Base-by-base conservation (phyloP, 2,888 invertebrate genomes). In the Stenolophus ochropezus region DNA sequence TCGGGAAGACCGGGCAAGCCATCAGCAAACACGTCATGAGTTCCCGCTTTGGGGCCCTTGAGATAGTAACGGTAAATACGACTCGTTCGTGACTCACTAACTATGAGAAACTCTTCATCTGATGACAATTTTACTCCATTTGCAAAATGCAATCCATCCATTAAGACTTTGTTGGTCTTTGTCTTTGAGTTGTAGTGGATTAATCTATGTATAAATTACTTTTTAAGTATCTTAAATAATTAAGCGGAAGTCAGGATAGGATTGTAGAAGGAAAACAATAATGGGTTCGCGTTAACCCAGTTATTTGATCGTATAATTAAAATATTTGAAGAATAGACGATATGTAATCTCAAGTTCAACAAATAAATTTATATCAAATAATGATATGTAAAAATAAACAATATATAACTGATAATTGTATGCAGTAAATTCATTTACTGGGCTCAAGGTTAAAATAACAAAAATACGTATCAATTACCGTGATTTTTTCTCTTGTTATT, bases 41-140 rank as follows among this genome's bases (percentile, higher is more conserved):
- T 90, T n/a, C 97, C 97, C 84, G 93, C 92, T 85, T 96, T 96
- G 0, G 94, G 90, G 1, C 98, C 98, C 86, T 93, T 94, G 6
- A 98, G 87, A 86, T 96, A 91, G 88, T 96, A 96, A 86, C 95
- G 95, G 3, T 91, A 86, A n/a, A 98, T 89, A 83, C 95, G 92
- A 77, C 91, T 92, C 2, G 89, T 90, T 2, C 88, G 86, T 0
- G 94, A 93, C 89, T 98, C 98, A 0, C 93, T 89, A 0, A 98
- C 93, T 23, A 99, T 89, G 1, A 98, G 87, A 86, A 95, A 96
- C 82, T 95, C 93, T 87, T 96, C 94, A 86, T 96, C 94, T 3
- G 94, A 93, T 11, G 96, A 95, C 0, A 98, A 86, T 74, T 92
- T 93, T 21, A 99, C 89, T 14, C 98, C 98, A 89, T 99, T 99